phyloP scores from a whole-genome alignment of 2,113 vertebrate species.

The Nyctibius bracteatus region DNA sequence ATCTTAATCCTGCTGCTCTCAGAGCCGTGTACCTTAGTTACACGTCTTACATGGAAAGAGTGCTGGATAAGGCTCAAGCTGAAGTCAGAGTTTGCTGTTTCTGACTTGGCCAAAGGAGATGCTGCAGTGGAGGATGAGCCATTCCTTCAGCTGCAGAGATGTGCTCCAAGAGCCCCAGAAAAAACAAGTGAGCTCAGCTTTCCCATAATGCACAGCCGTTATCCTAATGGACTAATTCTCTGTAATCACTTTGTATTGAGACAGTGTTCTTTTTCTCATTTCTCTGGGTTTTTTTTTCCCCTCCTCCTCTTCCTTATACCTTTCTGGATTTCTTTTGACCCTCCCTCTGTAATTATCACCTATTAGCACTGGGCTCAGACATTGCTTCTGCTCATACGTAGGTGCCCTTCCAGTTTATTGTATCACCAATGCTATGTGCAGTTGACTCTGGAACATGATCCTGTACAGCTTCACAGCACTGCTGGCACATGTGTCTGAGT shows the following conservation, averaged over 20 bases:
- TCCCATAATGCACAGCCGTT: background rate
- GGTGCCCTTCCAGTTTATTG: background rate
- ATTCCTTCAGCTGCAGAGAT: background rate
- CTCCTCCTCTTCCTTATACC: background rate
- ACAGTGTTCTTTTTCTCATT: background rate
- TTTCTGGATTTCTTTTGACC: background rate
- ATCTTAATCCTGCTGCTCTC: background rate
- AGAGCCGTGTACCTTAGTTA: rapidly evolving
- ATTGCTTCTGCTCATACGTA: background rate
- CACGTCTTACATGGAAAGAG: background rate
- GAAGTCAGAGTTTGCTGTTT: background rate
- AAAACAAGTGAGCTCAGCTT: background rate
- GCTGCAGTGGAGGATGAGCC: background rate
- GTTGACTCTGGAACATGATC: background rate
- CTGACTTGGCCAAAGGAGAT: background rate
- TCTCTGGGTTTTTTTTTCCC: background rate
- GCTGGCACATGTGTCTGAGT: background rate
- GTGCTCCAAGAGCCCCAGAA: background rate
- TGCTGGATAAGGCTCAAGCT: background rate
- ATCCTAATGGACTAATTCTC: background rate
- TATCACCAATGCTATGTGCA: background rate
- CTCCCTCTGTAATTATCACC: background rate
- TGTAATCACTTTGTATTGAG: background rate
- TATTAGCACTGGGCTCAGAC: background rate
- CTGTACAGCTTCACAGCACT: background rate